Conservation (phyloP, 2,888 invertebrate genomes). For the Caenorhabditis doughertyi region DNA sequence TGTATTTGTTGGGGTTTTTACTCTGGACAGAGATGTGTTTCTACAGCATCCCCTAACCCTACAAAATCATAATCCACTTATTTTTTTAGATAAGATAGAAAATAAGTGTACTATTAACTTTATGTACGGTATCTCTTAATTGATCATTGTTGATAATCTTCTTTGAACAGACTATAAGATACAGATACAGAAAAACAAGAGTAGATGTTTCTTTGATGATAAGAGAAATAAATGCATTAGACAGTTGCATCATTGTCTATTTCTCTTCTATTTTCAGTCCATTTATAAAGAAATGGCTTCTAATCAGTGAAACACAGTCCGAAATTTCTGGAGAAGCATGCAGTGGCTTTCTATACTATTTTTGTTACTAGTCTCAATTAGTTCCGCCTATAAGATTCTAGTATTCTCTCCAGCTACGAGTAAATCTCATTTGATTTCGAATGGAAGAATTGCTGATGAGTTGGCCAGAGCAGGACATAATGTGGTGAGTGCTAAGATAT, state of each 20-base stretch:
- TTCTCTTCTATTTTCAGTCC: slow-evolving; percentile 14
- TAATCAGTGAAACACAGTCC: slow-evolving; percentile 18
- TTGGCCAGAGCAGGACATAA: slow-evolving; percentile 75
- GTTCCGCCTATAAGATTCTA: slow-evolving; percentile 58
- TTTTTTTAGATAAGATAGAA: too few relatives aligned
- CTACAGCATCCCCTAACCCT: too few relatives aligned
- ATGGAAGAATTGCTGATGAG: slow-evolving; percentile 75
- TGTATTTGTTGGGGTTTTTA: too few relatives aligned
- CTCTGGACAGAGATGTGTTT: too few relatives aligned
- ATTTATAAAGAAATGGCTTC: slow-evolving; percentile 11
- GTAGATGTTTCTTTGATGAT: slow-evolving; percentile 8
- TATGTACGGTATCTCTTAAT: neutral
- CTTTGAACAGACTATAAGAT: slow-evolving; percentile 28
- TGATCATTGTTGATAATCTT: neutral
- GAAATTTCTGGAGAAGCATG: slow-evolving; percentile 2
- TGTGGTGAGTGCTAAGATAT: slow-evolving; percentile 67
- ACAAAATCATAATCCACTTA: too few relatives aligned
- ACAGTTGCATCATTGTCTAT: slow-evolving; percentile 11
- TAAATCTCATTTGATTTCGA: slow-evolving; percentile 73
- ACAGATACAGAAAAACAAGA: slow-evolving; percentile 34
- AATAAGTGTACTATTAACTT: too few relatives aligned
- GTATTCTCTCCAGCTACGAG: slow-evolving; percentile 70
- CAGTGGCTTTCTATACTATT: neutral
- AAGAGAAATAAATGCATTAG: slow-evolving; percentile 3
- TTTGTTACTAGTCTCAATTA: neutral